Base-by-base conservation (phyloP, 1,140 invertebrate genomes). In the Formica exsecta region DNA sequence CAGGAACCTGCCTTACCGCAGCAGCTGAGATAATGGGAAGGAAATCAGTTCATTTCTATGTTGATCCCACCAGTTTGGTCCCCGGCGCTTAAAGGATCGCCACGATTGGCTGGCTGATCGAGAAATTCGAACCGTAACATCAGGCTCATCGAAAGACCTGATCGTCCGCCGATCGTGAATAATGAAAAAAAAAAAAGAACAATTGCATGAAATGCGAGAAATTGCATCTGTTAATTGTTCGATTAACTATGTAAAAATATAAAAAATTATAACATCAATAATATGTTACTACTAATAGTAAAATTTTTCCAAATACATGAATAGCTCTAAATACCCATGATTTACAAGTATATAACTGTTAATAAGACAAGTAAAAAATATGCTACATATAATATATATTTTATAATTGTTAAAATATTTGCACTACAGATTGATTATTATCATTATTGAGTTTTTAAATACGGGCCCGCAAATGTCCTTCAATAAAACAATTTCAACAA, bases 1-100 rank as follows among this genome's bases (percentile, higher is more conserved):
- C 64, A 86, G 83, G 41, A 44, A 73, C 80, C 61, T 89, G 74
- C 70, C 86, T 85, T 84, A 54, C 81, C 74, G 64, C 86, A 86
- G 83, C 86, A 89, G 79, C 86, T 86, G 91, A 94, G 94, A 95
- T 94, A 95, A 95, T 95, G 93, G 94, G 92, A 94, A 94, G 94
- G 93, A 95, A 95, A 95, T 95, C 94, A 95, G 95, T 95, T 95
- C 94, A 94, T 95, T 95, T 95, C 94, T 95, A 95, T 95, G 95
- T 95, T 95, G 95, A 95, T 95, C 95, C 95, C 90, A 89, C 89
- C 89, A 89, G 86, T 62, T 87, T 70, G 90, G 66, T 85, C 54
- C 44, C 75, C 36, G 77, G 75, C 89, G 89, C 89, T 90, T 83
- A 88, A 90, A 87, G 64, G 79, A 79, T 74, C 76, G 88, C 76